A percentile compares a stretch with the other conserved stretches of the same genome.
phyloP scores from a whole-genome alignment of 2,888 invertebrate genomes.

The Diaperis boleti region DNA sequence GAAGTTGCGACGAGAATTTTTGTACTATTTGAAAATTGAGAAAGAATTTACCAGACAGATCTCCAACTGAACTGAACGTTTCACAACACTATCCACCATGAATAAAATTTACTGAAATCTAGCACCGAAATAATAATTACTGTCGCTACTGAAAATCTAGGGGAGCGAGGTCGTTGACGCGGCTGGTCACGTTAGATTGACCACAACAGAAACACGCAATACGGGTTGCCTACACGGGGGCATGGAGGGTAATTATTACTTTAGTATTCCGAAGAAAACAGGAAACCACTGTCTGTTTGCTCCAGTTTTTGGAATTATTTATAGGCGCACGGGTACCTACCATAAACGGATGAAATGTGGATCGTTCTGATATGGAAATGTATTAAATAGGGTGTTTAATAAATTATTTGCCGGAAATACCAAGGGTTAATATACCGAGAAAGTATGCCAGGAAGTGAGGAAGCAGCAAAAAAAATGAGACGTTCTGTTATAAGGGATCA shows the following conservation, averaged over 20 bases:
- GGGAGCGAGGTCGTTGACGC: conserved; percentile 21
- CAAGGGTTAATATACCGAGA: conserved; percentile 8
- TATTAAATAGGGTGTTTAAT: conserved; percentile 15
- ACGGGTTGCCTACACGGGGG: conserved; percentile 19
- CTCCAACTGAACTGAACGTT: not conserved
- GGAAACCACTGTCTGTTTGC: conserved; percentile 14
- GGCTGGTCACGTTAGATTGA: conserved; percentile 13
- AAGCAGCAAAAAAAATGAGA: not conserved
- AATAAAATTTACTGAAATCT: not conserved
- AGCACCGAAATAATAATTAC: not conserved
- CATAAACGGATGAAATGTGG: not conserved
- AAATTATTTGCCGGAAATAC: conserved; percentile 8
- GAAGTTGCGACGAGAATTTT: conserved; percentile 21
- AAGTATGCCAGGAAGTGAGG: conserved; percentile 1
- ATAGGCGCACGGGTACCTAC: not conserved
- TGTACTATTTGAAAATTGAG: not conserved
- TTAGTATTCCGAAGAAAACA: not conserved
- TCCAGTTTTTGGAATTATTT: conserved; percentile 3
- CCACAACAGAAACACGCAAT: conserved; percentile 28
- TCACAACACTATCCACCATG: too few relatives aligned
- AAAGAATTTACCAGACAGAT: not conserved
- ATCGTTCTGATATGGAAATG: not conserved
- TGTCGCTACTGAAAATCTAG: too few relatives aligned
- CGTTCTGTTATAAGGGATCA: not conserved
- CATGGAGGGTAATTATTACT: not conserved